Evolutionary conservation across 2,888 invertebrate species (phyloP).

Genomic region (Synanthedon myopaeformis): DNA sequence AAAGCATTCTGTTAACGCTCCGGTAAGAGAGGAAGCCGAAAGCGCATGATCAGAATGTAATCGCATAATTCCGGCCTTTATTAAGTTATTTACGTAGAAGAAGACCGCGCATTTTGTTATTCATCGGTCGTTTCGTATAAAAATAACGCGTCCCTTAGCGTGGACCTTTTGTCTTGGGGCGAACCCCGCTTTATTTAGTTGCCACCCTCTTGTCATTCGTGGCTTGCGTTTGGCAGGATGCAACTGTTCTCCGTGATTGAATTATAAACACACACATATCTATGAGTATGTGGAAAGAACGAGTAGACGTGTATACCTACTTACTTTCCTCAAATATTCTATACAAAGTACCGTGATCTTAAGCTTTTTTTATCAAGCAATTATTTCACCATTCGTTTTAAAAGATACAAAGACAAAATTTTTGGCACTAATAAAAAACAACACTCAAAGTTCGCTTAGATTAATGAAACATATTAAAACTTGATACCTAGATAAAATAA

Average conservation of each 20-base stretch:
- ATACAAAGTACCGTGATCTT: too few relatives aligned
- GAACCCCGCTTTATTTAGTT: conserved; percentile 37
- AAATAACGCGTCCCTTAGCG: conserved; percentile 61
- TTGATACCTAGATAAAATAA: too few relatives aligned
- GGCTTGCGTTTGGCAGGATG: conserved; percentile 58
- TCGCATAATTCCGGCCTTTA: conserved; percentile 52
- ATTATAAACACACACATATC: conserved; percentile 30
- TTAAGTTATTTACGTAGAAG: conserved; percentile 64
- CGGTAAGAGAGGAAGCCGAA: conserved; percentile 48
- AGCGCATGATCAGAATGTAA: conserved; percentile 61
- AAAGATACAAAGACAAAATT: too few relatives aligned
- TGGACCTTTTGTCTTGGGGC: conserved; percentile 57
- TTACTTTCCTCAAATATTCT: too few relatives aligned
- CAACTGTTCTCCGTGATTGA: conserved; percentile 59
- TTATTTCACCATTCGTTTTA: too few relatives aligned
- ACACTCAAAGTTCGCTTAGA: too few relatives aligned
- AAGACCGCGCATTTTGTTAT: conserved; percentile 46
- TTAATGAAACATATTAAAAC: too few relatives aligned
- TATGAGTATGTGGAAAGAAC: too few relatives aligned
- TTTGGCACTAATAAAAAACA: too few relatives aligned
- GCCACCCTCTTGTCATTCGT: conserved; percentile 59
- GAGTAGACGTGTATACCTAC: too few relatives aligned
- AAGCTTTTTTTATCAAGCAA: too few relatives aligned
- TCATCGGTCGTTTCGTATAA: conserved; percentile 56
- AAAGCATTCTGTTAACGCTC: conserved; percentile 37